Evolutionary conservation across 92 coral and sea anemone species (phyloP).

Genomic region (Muricea muricata): DNA sequence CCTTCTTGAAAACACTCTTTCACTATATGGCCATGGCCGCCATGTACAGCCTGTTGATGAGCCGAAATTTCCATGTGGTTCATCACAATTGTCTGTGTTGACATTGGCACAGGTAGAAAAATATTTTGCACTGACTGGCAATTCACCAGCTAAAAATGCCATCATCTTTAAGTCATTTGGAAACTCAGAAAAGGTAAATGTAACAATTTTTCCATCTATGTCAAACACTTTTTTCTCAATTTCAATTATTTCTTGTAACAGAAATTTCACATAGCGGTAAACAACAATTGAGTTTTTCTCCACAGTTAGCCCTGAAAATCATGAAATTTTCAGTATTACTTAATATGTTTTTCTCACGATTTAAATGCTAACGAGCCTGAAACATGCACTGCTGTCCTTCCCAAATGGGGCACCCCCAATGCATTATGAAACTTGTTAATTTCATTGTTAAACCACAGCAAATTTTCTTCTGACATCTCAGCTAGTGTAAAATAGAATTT

Average conservation of each 20-base stretch:
- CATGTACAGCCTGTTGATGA: slow-evolving; percentile 48
- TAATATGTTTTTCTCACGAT: slow-evolving; percentile 73
- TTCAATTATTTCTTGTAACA: slow-evolving; percentile 65
- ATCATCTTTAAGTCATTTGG: slow-evolving; percentile 77
- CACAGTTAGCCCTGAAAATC: slow-evolving; percentile 73
- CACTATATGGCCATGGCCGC: slow-evolving; percentile 63
- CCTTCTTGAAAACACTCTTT: slow-evolving; percentile 66
- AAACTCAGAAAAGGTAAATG: slow-evolving; percentile 73
- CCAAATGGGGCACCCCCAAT: slow-evolving; percentile 81
- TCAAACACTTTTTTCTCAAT: slow-evolving; percentile 70
- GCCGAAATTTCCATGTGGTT: slow-evolving; percentile 63
- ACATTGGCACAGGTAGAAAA: slow-evolving; percentile 77
- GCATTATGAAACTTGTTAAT: slow-evolving; percentile 68
- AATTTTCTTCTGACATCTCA: slow-evolving; percentile 51
- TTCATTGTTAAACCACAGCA: slow-evolving; percentile 67
- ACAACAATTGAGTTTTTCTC: slow-evolving; percentile 69
- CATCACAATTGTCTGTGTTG: slow-evolving; percentile 55
- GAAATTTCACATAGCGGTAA: slow-evolving; percentile 68
- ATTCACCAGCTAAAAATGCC: slow-evolving; percentile 77
- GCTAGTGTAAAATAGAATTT: slow-evolving; percentile 58
- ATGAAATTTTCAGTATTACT: slow-evolving; percentile 73
- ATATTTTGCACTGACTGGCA: slow-evolving; percentile 72
- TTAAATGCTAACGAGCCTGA: slow-evolving; percentile 79
- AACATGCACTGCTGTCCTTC: slow-evolving; percentile 72
- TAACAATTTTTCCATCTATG: slow-evolving; percentile 58